A percentile compares a stretch with the other conserved stretches of the same genome.
phyloP scores from a whole-genome alignment of 2,797 vertebrate species.

The Sebastes hubbsi region DNA sequence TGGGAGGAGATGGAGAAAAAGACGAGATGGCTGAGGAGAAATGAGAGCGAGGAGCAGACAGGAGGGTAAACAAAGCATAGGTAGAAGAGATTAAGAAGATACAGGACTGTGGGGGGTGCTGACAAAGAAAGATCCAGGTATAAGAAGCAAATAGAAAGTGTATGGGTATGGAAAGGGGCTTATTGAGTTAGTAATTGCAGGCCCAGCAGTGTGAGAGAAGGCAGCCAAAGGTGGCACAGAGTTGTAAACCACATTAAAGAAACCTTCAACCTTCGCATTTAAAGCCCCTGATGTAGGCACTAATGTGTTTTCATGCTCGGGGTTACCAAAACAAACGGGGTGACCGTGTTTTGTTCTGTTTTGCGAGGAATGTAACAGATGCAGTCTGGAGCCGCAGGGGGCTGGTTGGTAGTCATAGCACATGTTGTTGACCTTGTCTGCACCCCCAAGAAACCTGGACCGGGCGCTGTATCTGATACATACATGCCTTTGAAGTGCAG shows the following conservation, averaged over 20 bases:
- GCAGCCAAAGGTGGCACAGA: conserved; percentile 68
- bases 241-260: conserved; percentile 65
- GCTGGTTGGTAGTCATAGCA: conserved; percentile 68
- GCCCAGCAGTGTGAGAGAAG: conserved; percentile 39
- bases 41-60: conserved; percentile 46
- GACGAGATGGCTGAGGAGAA: conserved; percentile 18
- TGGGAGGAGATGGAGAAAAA: conserved; percentile 38
- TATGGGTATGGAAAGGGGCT: conserved; percentile 30
- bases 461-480: conserved; percentile 38
- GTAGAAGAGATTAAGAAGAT: conserved; percentile 53
- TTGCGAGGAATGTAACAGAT: conserved; percentile 73
- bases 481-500: conserved; percentile 54
- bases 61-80: conserved; percentile 59
- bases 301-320: conserved; percentile 63
- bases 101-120: conserved; percentile 9
- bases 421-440: conserved; percentile 72
- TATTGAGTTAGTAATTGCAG: conserved; percentile 49
- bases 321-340: conserved; percentile 74
- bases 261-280: conserved; percentile 50
- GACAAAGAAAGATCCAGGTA: conserved; percentile 32
- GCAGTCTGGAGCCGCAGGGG: conserved; percentile 67
- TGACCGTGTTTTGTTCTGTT: conserved; percentile 66
- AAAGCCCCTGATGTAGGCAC: conserved; percentile 38
- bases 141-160: conserved; percentile 23
- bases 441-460: conserved; percentile 60